Conservation (phyloP, 1,140 invertebrate species). For the Drosophila ogumai region DNA sequence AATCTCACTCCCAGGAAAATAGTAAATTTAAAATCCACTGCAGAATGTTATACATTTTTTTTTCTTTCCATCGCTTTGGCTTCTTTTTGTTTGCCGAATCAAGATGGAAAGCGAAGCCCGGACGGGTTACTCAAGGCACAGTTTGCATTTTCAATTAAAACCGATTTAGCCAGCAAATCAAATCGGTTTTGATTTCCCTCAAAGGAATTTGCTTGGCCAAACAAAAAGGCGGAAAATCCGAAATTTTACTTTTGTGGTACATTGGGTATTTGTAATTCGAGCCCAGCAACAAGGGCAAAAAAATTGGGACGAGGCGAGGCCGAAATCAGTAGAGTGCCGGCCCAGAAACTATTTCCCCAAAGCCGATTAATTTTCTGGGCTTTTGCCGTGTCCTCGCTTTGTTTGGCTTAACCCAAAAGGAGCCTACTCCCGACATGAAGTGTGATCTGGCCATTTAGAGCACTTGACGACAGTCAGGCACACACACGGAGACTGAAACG, state of each 20-base stretch:
- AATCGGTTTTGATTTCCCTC: conserved; percentile 48
- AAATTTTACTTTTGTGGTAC: conserved; percentile 35
- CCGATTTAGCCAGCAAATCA: conserved; percentile 49
- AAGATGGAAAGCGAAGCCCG: conserved; percentile 27
- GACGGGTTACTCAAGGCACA: conserved; percentile 40
- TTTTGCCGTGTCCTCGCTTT: conserved; percentile 42
- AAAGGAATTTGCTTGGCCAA: conserved; percentile 27
- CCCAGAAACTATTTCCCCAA: conserved; percentile 34
- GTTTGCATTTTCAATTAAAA: conserved; percentile 71
- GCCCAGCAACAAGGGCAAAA: background rate
- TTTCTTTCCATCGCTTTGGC: conserved; percentile 1
- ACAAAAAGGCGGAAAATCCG: conserved; percentile 26
- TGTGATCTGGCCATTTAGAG: conserved; percentile 50
- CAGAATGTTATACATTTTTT: conserved; percentile 25
- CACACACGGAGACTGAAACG: conserved; percentile 39
- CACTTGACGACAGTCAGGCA: conserved; percentile 43
- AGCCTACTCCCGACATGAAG: conserved; percentile 19
- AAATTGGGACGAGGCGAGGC: background rate
- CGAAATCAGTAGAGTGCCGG: background rate
- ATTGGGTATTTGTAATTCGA: conserved; percentile 40
- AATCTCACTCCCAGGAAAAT: conserved; percentile 58
- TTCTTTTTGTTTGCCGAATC: conserved; percentile 28
- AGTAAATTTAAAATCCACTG: conserved; percentile 63
- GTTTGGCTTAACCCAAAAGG: conserved; percentile 19
- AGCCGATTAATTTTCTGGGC: conserved; percentile 46